Percentiles rank a stretch among this genome's conserved stretches.
Conservation (phyloP, 2,888 invertebrate genomes). For the Cephus nigrinus region DNA sequence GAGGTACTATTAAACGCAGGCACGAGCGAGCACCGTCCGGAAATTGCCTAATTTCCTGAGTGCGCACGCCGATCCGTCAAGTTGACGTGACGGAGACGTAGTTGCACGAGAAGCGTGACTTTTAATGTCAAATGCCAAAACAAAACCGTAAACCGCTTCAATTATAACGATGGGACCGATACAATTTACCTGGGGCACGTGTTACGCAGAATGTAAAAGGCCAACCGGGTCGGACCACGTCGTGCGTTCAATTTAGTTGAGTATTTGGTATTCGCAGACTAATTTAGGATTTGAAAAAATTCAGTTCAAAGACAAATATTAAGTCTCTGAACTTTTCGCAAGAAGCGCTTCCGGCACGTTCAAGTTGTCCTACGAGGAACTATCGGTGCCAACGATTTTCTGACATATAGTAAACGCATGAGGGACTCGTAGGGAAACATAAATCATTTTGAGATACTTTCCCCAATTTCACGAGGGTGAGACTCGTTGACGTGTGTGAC, state of each 20-base stretch:
- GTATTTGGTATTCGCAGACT: not conserved
- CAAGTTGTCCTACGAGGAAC: not conserved
- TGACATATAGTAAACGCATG: not conserved
- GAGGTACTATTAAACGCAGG: slow-evolving; percentile 63
- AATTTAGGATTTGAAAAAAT: not conserved
- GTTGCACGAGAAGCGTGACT: slow-evolving; percentile 62
- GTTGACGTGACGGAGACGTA: slow-evolving; percentile 63
- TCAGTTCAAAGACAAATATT: not conserved
- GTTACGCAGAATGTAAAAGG: not conserved
- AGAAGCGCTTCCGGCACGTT: not conserved
- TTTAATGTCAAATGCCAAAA: slow-evolving; percentile 66
- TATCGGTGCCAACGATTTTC: not conserved
- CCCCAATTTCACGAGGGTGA: slow-evolving; percentile 29
- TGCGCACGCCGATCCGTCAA: slow-evolving; percentile 66
- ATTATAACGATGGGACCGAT: slow-evolving; percentile 10
- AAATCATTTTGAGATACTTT: slow-evolving; percentile 37
- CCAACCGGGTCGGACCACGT: not conserved
- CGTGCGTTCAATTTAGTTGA: not conserved
- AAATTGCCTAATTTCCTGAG: slow-evolving; percentile 68
- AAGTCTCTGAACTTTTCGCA: not conserved
- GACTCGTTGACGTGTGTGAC: slow-evolving; percentile 39
- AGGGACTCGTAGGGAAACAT: slow-evolving; percentile 27
- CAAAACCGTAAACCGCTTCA: slow-evolving; percentile 42
- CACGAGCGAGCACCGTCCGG: slow-evolving; percentile 64
- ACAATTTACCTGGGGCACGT: not conserved